Conservation (phyloP, 2,888 invertebrate genomes). For the Eucera pruinosa region DNA sequence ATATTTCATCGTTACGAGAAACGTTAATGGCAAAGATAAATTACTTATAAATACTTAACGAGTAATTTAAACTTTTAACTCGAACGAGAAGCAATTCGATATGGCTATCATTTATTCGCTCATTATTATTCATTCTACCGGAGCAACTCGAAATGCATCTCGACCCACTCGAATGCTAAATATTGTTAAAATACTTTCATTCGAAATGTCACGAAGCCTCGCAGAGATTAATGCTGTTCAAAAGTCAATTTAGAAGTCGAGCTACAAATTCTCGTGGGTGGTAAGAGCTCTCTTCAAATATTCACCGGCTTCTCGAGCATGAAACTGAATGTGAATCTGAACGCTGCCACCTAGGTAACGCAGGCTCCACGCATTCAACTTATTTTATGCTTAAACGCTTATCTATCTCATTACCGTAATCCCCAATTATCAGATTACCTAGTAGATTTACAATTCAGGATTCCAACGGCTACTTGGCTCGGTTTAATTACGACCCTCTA, state of each 20-base stretch:
- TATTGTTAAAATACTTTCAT: background rate
- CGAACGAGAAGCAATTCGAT: background rate
- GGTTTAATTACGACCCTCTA: slow-evolving; percentile 27
- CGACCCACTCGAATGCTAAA: accelerated
- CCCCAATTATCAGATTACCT: slow-evolving; percentile 49
- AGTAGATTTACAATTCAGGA: slow-evolving; percentile 43
- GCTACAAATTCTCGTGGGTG: background rate
- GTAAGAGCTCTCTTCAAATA: slow-evolving; percentile 9
- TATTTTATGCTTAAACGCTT: slow-evolving; percentile 46
- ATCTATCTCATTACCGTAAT: slow-evolving; percentile 46
- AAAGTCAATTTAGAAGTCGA: slow-evolving; percentile 1
- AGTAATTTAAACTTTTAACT: background rate
- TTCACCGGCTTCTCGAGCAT: background rate
- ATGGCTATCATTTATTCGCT: background rate
- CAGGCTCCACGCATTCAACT: slow-evolving; percentile 6
- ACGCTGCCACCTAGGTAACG: background rate
- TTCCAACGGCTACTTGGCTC: slow-evolving; percentile 17
- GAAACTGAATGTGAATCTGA: slow-evolving; percentile 8
- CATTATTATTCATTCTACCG: background rate
- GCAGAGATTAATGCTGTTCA: background rate
- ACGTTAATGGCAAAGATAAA: background rate
- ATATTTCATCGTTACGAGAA: background rate
- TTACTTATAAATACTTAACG: background rate
- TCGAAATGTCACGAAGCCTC: background rate
- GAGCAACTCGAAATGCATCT: background rate